These are phyloP conservation scores for Stegophylla sp. DNA, from an alignment of 2,888 invertebrate genomes.

Conservation along the genomic window DNA sequence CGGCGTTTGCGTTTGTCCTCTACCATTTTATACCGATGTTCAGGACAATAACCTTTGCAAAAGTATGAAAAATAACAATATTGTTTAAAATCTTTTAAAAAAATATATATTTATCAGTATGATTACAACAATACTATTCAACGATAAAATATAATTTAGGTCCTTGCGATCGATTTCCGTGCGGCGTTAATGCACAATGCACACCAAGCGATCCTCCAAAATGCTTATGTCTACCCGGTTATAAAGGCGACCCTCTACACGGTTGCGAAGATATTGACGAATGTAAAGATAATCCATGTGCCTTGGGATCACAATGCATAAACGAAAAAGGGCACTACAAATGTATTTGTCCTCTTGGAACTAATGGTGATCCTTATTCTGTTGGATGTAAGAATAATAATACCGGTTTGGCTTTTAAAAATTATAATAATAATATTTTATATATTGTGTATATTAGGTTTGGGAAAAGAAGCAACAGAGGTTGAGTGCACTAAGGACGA, in stretches of 20 bases:
- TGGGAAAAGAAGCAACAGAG: slow-evolving; percentile 69
- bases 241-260: slow-evolving; percentile 82
- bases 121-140: background rate
- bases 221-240: slow-evolving; percentile 87
- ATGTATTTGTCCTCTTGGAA: slow-evolving; percentile 84
- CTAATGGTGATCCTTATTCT: slow-evolving; percentile 84
- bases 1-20: slow-evolving; percentile 88
- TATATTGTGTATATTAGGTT: slow-evolving; percentile 63
- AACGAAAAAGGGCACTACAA: slow-evolving; percentile 85
- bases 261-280: slow-evolving; percentile 88
- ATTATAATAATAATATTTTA: background rate
- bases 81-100: too few species aligned
- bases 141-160: slow-evolving; percentile 63
- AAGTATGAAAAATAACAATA: slow-evolving; percentile 69
- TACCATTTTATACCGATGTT: slow-evolving; percentile 86
- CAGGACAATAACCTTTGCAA: slow-evolving; percentile 85
- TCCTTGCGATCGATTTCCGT: slow-evolving; percentile 87
- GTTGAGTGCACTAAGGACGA: slow-evolving; percentile 75
- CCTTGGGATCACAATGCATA: slow-evolving; percentile 85
- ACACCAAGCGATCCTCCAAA: slow-evolving; percentile 87
- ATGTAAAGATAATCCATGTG: slow-evolving; percentile 83
- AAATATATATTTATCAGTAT: background rate
- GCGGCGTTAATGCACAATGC: slow-evolving; percentile 89
- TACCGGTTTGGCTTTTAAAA: background rate
- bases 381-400: slow-evolving; percentile 76